Conservation (phyloP, 2,888 invertebrate genomes). For the Chrysotoxum bicinctum region DNA sequence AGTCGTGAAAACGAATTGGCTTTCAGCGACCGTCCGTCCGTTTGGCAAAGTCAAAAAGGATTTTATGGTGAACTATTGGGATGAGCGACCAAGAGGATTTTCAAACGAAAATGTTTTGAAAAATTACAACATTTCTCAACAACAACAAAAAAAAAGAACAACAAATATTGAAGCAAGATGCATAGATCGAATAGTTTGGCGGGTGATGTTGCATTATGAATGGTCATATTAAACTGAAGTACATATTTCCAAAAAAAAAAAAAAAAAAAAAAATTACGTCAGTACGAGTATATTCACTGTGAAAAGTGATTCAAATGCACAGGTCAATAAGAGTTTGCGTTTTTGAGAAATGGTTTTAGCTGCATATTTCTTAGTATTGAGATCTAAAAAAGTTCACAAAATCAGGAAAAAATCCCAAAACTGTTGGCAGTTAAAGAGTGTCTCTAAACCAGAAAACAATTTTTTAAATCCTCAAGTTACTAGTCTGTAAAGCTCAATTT, state of each 20-base stretch:
- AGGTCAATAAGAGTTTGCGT: no score
- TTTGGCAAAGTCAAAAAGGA: slow-evolving; percentile 9
- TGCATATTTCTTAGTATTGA: no score
- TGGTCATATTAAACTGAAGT: neutral
- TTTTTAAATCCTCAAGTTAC: no score
- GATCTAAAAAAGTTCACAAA: no score
- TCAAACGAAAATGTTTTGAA: slow-evolving; percentile 15
- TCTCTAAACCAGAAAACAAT: no score
- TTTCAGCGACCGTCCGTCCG: slow-evolving; percentile 6
- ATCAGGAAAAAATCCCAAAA: no score
- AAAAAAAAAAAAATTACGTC: no score
- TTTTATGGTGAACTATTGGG: slow-evolving; percentile 39
- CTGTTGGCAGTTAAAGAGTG: no score
- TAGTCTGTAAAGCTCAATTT: neutral
- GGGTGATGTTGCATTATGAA: neutral
- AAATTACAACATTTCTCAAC: slow-evolving; percentile 1
- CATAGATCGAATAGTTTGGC: neutral
- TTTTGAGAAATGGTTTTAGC: no score
- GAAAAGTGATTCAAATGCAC: no score
- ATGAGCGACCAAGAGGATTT: neutral
- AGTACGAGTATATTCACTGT: no score
- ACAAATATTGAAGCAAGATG: neutral
- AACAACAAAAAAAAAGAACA: neutral
- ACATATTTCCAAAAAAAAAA: no score
- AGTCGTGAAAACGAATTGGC: slow-evolving; percentile 36